A percentile compares a stretch with the other conserved stretches of the same genome.
Evolutionary conservation across 2,797 vertebrate genomes (phyloP).

Genomic region (Pseudopleuronectes americanus): DNA sequence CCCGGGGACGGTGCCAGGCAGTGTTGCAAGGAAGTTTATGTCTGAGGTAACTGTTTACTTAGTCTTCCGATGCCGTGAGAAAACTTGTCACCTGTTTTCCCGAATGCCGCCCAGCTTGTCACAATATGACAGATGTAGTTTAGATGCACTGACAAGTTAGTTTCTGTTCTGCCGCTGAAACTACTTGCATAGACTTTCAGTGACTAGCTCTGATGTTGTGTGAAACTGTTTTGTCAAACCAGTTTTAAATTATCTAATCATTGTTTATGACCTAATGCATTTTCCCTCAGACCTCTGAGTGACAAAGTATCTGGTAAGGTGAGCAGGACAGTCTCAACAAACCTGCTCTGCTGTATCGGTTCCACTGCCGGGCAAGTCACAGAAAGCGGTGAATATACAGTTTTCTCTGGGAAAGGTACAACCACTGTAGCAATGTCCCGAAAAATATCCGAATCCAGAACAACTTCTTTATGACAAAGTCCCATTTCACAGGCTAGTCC

Average conservation of each 20-base stretch:
- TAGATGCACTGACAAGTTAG: constrained; percentile 15
- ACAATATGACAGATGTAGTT: constrained; percentile 60
- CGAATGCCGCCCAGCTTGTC: constrained; percentile 51
- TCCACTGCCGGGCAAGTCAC: constrained; percentile 13
- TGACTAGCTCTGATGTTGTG: neutral
- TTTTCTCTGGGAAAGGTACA: constrained; percentile 13
- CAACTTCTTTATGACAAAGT: neutral
- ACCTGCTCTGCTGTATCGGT: constrained; percentile 43
- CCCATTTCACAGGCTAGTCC: neutral
- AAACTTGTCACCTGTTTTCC: constrained; percentile 69
- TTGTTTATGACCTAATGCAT: neutral
- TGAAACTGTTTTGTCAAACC: neutral
- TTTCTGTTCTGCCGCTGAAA: constrained; percentile 58
- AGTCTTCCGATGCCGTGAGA: constrained; percentile 68
- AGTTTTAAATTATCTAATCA: constrained; percentile 14
- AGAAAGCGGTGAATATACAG: constrained; percentile 9
- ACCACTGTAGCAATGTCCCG: neutral
- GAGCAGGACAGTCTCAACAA: constrained; percentile 31
- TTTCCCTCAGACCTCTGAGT: constrained; percentile 24
- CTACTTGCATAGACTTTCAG: neutral
- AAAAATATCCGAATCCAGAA: neutral
- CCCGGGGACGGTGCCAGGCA: constrained; percentile 63
- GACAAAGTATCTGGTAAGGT: constrained; percentile 33
- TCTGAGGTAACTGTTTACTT: constrained; percentile 78
- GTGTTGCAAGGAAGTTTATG: constrained; percentile 74